These are phyloP conservation scores for Cydia pomonella DNA, from an alignment of 1,140 invertebrate genomes.

Conservation along the genomic window DNA sequence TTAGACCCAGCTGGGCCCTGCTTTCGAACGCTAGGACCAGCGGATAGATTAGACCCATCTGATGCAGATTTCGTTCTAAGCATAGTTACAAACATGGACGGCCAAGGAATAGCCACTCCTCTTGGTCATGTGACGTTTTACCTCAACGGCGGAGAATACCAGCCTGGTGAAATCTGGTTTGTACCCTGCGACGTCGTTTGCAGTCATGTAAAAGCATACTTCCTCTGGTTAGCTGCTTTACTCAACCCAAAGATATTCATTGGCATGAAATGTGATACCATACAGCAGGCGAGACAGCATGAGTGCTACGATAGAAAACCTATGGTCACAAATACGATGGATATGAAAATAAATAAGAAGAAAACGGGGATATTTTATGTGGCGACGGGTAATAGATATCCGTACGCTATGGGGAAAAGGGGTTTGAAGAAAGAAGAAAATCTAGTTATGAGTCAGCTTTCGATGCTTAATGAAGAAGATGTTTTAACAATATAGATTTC, in stretches of 20 bases:
- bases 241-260: conserved; percentile 54
- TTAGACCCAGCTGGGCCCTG: conserved; percentile 69
- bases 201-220: conserved; percentile 57
- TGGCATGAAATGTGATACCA: conserved; percentile 61
- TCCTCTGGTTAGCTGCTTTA: conserved; percentile 56
- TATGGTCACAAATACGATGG: conserved; percentile 54
- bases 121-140: conserved; percentile 85
- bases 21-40: conserved; percentile 59
- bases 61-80: conserved; percentile 79
- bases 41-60: conserved; percentile 57
- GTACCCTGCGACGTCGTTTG: conserved; percentile 54
- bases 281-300: conserved; percentile 61
- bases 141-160: conserved; percentile 86
- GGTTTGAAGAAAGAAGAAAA: neutral
- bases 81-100: conserved; percentile 85
- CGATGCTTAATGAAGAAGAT: neutral
- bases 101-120: conserved; percentile 83
- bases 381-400: conserved; percentile 46
- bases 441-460: neutral
- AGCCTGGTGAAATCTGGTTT: conserved; percentile 81
- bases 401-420: neutral
- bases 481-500: conserved; percentile 5
- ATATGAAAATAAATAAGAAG: conserved; percentile 52
- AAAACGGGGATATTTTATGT: conserved; percentile 62
- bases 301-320: conserved; percentile 59